Conservation (phyloP, 2,797 vertebrate genomes). For the Setipinna tenuifilis region DNA sequence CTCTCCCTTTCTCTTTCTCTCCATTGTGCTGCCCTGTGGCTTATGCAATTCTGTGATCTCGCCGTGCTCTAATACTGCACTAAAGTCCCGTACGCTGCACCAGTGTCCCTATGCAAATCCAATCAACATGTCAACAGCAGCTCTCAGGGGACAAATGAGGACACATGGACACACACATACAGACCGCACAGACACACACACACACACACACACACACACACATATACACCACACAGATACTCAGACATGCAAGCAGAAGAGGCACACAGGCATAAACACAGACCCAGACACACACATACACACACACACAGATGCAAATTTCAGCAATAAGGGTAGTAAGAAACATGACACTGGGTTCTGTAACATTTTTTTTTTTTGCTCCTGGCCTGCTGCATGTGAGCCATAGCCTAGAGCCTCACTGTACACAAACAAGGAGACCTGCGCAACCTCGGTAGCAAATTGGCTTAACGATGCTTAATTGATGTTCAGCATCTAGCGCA, state of each 20-base stretch:
- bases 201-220: not conserved
- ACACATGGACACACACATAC: not conserved
- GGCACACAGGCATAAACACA: not conserved
- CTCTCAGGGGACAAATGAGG: not conserved
- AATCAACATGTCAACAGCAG: not conserved
- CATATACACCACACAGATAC: not conserved
- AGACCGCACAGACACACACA: not conserved
- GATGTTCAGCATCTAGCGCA: conserved; percentile 52
- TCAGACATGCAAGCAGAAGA: not conserved
- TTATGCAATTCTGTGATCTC: not conserved
- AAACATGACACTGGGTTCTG: not conserved
- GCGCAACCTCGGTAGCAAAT: conserved; percentile 41
- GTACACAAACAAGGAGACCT: not conserved
- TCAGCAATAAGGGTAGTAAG: not conserved
- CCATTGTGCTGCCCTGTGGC: conserved; percentile 29
- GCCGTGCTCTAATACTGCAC: not conserved
- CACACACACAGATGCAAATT: not conserved
- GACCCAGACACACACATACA: not conserved
- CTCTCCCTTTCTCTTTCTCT: not conserved
- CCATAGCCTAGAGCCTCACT: not conserved
- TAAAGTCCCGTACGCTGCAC: not conserved
- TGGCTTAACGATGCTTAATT: conserved; percentile 76
- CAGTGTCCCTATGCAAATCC: not conserved
- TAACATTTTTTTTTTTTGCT: not conserved
- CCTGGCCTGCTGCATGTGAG: not conserved